Conservation (phyloP, 2,888 invertebrate species). For the Heliconius aoede region DNA sequence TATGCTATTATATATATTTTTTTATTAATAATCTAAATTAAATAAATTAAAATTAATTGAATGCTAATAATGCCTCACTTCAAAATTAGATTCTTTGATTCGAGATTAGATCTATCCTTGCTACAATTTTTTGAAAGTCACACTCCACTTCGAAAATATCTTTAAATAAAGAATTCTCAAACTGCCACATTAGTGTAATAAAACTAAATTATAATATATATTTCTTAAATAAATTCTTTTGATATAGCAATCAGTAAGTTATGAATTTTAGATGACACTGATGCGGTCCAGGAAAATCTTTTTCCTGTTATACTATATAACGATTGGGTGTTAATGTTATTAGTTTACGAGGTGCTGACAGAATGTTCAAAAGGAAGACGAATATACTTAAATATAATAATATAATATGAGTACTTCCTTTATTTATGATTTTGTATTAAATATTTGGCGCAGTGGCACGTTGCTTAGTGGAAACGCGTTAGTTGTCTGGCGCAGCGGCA, state of each 20-base stretch:
- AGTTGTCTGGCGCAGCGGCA: too few relatives aligned
- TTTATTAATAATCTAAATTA: background rate
- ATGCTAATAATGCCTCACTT: background rate
- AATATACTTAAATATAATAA: background rate
- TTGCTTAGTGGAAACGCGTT: too few relatives aligned
- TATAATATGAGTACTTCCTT: background rate
- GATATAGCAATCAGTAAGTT: conserved; percentile 16
- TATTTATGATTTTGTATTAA: conserved; percentile 5
- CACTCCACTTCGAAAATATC: background rate
- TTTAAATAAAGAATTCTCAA: background rate
- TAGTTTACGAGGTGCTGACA: conserved; percentile 16
- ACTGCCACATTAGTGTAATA: background rate
- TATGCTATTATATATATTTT: background rate
- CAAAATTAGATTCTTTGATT: background rate
- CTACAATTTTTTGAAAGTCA: background rate
- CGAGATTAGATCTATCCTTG: background rate
- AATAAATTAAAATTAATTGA: too few relatives aligned
- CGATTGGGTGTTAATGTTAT: conserved; percentile 9
- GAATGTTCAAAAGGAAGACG: conserved; percentile 13
- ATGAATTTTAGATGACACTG: conserved; percentile 19
- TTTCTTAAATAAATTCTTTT: conserved; percentile 8
- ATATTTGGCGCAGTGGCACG: too few relatives aligned
- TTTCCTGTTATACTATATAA: conserved; percentile 18
- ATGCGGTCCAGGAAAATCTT: conserved; percentile 22
- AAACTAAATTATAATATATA: conserved; percentile 5